Evolutionary conservation across 1,140 invertebrate genomes (phyloP).

Genomic region (Trachymyrmex cornetzi): DNA sequence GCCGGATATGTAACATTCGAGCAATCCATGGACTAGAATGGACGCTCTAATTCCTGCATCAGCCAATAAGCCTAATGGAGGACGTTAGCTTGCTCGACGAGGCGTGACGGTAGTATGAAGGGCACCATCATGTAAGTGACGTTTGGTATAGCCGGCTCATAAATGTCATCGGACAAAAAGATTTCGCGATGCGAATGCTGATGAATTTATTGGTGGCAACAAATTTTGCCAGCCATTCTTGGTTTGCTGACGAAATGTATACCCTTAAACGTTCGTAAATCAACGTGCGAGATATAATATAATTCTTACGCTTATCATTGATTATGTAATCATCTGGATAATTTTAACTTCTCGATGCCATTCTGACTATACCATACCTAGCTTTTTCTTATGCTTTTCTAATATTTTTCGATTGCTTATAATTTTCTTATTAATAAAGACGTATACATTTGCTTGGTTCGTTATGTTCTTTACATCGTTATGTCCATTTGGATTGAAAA

Average conservation of each 20-base stretch:
- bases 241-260: not conserved
- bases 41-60: constrained; percentile 62
- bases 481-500: no score
- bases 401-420: no score
- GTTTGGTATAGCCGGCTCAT: not conserved
- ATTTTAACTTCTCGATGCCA: not conserved
- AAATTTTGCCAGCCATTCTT: constrained; percentile 8
- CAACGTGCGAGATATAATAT: not conserved
- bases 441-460: no score
- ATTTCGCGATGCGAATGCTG: not conserved
- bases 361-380: no score
- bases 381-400: no score
- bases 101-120: constrained; percentile 44
- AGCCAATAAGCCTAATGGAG: constrained; percentile 77
- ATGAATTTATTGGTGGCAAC: not conserved
- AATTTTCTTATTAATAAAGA: no score
- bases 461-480: no score
- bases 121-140: not conserved
- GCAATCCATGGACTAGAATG: constrained; percentile 68
- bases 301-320: not conserved
- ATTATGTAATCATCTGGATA: not conserved
- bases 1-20: constrained; percentile 64
- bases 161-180: constrained; percentile 48
- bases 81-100: constrained; percentile 68
- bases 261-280: not conserved